These are phyloP conservation scores for Heteractis magnifica DNA, from an alignment of 92 coral and sea anemone species.

Conservation along the genomic window DNA sequence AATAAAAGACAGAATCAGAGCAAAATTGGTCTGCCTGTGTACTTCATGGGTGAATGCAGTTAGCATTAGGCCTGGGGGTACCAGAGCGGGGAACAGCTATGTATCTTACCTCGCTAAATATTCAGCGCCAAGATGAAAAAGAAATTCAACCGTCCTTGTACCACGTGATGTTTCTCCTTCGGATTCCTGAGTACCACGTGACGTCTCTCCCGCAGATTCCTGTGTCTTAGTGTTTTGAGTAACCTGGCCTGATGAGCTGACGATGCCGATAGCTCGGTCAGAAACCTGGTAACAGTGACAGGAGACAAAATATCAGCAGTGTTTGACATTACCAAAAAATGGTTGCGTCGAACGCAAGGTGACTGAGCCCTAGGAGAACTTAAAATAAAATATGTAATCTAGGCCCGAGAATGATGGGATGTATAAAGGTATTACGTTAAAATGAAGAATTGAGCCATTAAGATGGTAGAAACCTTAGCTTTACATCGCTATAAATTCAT, in stretches of 20 bases:
- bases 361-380: too few species aligned
- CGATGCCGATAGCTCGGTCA: conserved; percentile 57
- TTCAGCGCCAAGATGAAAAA: conserved; percentile 98
- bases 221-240: conserved; percentile 50
- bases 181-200: conserved; percentile 42
- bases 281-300: conserved; percentile 35
- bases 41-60: not conserved
- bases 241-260: conserved; percentile 38
- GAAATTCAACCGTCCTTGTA: conserved; percentile 69
- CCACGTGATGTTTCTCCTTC: conserved; percentile 45
- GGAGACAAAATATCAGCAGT: not conserved
- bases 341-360: too few species aligned
- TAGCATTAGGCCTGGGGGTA: too few species aligned
- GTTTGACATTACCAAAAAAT: too few species aligned
- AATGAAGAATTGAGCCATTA: too few species aligned
- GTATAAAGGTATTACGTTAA: too few species aligned
- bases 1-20: not conserved
- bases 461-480: too few species aligned
- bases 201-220: conserved; percentile 35
- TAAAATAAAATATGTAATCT: too few species aligned
- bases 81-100: too few species aligned
- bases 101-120: conserved; percentile 74
- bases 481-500: too few species aligned
- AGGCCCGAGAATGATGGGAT: too few species aligned
- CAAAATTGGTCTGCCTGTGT: not conserved